Percentiles rank a stretch among this genome's conserved stretches.
Conservation (phyloP, 2,113 vertebrate species). For the Silurus asotus region DNA sequence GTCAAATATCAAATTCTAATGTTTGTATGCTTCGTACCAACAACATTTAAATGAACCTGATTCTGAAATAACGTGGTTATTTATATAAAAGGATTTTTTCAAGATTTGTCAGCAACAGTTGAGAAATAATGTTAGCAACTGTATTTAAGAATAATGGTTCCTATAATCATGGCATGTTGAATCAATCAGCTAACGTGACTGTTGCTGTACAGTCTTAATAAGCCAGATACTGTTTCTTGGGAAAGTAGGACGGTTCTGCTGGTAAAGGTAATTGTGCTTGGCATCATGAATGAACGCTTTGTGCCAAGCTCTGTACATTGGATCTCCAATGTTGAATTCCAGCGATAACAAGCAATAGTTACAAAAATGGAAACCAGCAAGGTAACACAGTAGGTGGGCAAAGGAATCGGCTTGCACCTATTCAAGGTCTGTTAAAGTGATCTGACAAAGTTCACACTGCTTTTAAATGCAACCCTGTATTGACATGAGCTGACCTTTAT, state of each 20-base stretch:
- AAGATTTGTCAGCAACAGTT: slow-evolving; percentile 13
- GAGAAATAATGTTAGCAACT: slow-evolving; percentile 8
- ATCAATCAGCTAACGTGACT: slow-evolving; percentile 48
- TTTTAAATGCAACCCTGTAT: slow-evolving; percentile 65
- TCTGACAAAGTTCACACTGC: slow-evolving; percentile 62
- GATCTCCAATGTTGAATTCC: slow-evolving; percentile 42
- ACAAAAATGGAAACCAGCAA: slow-evolving; percentile 43
- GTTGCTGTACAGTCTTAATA: slow-evolving; percentile 37
- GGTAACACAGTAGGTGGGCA: slow-evolving; percentile 54
- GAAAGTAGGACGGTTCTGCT: slow-evolving; percentile 59
- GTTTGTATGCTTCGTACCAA: no score
- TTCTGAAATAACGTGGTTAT: slow-evolving; percentile 15
- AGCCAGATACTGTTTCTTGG: slow-evolving; percentile 48
- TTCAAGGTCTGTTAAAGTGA: slow-evolving; percentile 45
- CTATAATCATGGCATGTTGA: slow-evolving; percentile 45
- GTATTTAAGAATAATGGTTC: slow-evolving; percentile 26
- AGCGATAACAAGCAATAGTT: slow-evolving; percentile 47
- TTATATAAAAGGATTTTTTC: not conserved
- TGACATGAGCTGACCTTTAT: slow-evolving; percentile 68
- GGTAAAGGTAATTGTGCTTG: slow-evolving; percentile 59
- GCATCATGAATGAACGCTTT: slow-evolving; percentile 49
- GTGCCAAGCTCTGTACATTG: slow-evolving; percentile 48
- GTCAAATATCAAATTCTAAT: not conserved
- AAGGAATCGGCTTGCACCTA: slow-evolving; percentile 44
- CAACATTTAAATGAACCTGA: not conserved